Percentiles rank a stretch among this genome's conserved stretches.
Conservation (phyloP, 2,888 invertebrate species). For the Drosophila aldrichi region DNA sequence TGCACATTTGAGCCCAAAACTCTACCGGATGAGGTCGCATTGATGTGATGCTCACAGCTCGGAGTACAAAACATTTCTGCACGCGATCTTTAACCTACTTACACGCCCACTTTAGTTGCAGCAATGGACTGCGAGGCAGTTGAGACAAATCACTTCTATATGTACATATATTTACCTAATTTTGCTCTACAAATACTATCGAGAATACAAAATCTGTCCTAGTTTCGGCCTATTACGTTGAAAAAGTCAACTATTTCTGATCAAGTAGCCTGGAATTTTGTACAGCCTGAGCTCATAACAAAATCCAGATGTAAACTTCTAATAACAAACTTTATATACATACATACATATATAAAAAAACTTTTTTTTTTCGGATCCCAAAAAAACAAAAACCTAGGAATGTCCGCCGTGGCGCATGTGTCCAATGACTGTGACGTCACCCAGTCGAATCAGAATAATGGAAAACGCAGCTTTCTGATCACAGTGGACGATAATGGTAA, state of each 20-base stretch:
- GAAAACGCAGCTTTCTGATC: conserved; percentile 47
- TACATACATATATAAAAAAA: conserved; percentile 5
- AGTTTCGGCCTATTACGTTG: conserved; percentile 25
- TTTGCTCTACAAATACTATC: conserved; percentile 13
- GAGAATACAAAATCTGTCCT: neutral
- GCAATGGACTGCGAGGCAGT: conserved; percentile 20
- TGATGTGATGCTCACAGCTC: conserved; percentile 52
- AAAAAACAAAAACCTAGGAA: conserved; percentile 12
- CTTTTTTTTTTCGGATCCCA: conserved; percentile 44
- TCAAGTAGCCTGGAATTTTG: neutral
- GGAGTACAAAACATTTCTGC: conserved; percentile 60
- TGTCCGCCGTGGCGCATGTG: conserved; percentile 29
- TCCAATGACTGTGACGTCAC: neutral
- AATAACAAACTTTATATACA: conserved; percentile 1
- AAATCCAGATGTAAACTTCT: conserved; percentile 22
- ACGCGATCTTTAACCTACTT: neutral
- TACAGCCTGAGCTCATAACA: neutral
- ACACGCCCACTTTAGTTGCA: conserved; percentile 7
- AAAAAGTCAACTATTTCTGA: too few species aligned
- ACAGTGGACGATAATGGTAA: conserved; percentile 45
- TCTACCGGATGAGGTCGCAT: conserved; percentile 42
- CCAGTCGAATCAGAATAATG: neutral
- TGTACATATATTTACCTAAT: conserved; percentile 17
- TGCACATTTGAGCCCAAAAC: conserved; percentile 1
- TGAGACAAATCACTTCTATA: neutral